Evolutionary conservation across 2,888 invertebrate species (phyloP), one percentile per base, ranked within the genome.

Genomic region (Amitus sp.): DNA sequence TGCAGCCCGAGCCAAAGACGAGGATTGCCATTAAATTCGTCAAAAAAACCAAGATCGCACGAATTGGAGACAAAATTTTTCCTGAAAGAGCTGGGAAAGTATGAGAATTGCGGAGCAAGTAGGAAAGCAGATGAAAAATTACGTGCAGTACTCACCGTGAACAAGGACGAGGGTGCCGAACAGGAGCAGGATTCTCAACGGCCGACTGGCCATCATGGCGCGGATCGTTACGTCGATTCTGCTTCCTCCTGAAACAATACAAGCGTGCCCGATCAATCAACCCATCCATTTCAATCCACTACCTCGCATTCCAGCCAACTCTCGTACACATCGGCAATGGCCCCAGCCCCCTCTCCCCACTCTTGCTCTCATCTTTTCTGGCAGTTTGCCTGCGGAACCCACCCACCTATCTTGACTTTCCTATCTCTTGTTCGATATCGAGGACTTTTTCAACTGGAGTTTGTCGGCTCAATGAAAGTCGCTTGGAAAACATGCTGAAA

Each of bases 161-260:
- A 76, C 81, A 75, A 79, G 77, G 76, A 80, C 74, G 73, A 80
- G 76, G 72, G 74, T 69, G 75, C 76, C 75, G 77, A 77, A 75
- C 71, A 82, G 79, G 71, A 80, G 72, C 71, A 73, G 73, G 73
- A 77, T 73, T 73, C 74, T 78, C 71, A 80, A 72, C 75, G 76
- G 77, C 77, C 76, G 77, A 75, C 77, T 72, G 78, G 77, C 79
- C 79, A 79, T 79, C 75, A 74, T 79, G 79, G 72, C 74, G 76
- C 75, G 77, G 77, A 78, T 74, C 79, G 82, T 81, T 82, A 82
- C 82, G 82, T 82, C 77, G 82, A 82, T 80, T 78, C 81, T 75
- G 79, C 79, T 76, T 79, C 76, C 80, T 82, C 82, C 82, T 82
- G 79, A 76, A 80, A 82, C 82, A 78, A 79, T 76, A 77, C 74